Base-by-base conservation (phyloP, 2,113 vertebrate species). In the Odontesthes bonariensis region DNA sequence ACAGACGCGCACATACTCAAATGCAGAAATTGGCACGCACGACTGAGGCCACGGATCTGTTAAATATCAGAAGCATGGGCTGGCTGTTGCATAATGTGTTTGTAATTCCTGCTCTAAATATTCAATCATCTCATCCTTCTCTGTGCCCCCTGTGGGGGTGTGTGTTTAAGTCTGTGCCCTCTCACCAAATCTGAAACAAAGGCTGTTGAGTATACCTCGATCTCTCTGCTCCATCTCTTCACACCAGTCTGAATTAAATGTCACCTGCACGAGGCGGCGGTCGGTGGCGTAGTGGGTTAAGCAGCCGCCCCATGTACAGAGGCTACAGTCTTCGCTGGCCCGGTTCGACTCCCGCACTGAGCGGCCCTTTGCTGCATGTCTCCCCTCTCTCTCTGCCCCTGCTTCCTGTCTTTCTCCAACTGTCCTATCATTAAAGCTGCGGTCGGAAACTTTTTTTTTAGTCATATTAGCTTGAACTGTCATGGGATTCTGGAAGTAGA, bases 21-120 rank as follows among this genome's bases (percentile, higher is more conserved):
- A 56, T 58, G 13, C 22, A 54, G 19, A 49, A 32, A 19, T n/a
- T 44, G 35, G 33, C 47, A 65, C 7, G 32, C 16, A 10, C 12
- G 47, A 4, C 40, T 31, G 2, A 58, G 53, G 23, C 56, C 49
- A 46, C 0, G 33, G 19, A 31, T 22, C 19, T 69, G 47, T 62
- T 61, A 6, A 23, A 49, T 20, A 63, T 54, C 23, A 69, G 49
- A 67, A 64, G 6, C 33, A 59, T 5, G 8, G 22, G 27, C 38
- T 46, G 38, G 42, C 20, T 67, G 27, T 73, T 85, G 17, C 42
- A 54, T 66, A 68, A 58, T 44, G n/a, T 69, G 60, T 81, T 83
- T 75, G 38, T 52, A 56, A 70, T 63, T 82, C 46, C 63, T 75
- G 35, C 47, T 67, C 32, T 47, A 35, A 76, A 47, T 53, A 40